These are phyloP conservation scores for Creontiades dilutus DNA, from an alignment of 2,888 invertebrate species.

Conservation along the genomic window DNA sequence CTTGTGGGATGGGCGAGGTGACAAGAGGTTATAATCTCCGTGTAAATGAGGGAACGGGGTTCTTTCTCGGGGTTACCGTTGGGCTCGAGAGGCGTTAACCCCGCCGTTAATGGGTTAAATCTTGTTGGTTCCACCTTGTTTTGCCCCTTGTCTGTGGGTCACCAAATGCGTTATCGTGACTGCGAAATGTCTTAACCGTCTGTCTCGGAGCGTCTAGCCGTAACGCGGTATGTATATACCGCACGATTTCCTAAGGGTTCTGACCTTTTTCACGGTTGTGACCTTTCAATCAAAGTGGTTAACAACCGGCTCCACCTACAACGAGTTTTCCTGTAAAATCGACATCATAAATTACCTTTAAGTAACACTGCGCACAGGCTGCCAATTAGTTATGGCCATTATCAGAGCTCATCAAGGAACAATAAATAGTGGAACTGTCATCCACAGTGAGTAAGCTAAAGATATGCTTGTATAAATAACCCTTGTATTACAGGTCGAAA, in stretches of 20 bases:
- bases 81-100: not conserved
- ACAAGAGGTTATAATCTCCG: constrained; percentile 45
- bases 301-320: not conserved
- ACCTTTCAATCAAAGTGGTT: not conserved
- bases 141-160: not conserved
- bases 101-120: not conserved
- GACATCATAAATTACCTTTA: too few species aligned
- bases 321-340: too few species aligned
- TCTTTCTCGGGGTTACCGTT: not conserved
- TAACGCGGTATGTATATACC: not conserved
- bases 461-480: too few species aligned
- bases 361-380: too few species aligned
- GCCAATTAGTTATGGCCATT: too few species aligned
- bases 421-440: too few species aligned
- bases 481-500: too few species aligned
- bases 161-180: not conserved
- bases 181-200: not conserved
- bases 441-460: too few species aligned
- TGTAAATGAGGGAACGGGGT: constrained; percentile 37
- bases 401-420: too few species aligned
- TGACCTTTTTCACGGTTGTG: not conserved
- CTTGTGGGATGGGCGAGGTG: not conserved
- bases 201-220: not conserved
- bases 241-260: not conserved
- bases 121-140: not conserved